These are phyloP conservation scores for Metopia argyrocephala DNA, from an alignment of 2,888 invertebrate genomes.

Conservation along the genomic window DNA sequence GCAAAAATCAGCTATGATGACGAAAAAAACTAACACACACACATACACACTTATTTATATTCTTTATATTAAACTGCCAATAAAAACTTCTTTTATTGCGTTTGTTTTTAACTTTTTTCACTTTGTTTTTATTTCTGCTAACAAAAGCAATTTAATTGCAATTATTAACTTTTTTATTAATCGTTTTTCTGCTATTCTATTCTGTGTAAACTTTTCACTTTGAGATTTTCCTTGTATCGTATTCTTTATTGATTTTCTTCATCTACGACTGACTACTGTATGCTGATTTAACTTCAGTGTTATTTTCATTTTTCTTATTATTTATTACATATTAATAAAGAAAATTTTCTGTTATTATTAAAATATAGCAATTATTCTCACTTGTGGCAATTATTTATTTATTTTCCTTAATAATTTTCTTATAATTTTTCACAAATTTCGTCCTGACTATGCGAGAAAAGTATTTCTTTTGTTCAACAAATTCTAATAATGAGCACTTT, in stretches of 20 bases:
- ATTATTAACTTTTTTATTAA: conserved; percentile 39
- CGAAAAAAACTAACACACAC: background rate
- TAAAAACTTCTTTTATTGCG: conserved; percentile 10
- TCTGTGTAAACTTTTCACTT: conserved; percentile 30
- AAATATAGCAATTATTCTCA: conserved; percentile 18
- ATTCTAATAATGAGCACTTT: conserved; percentile 35
- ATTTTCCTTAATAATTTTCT: conserved; percentile 1
- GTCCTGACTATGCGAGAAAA: conserved; percentile 13
- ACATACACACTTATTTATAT: background rate
- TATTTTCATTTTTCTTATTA: background rate
- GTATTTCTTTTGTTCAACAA: conserved; percentile 49
- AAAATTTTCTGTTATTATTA: background rate
- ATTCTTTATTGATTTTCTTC: conserved; percentile 61
- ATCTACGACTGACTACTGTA: conserved; percentile 25
- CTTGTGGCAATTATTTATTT: conserved; percentile 26
- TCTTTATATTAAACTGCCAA: background rate
- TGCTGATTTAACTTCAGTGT: conserved; percentile 14
- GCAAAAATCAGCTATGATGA: background rate
- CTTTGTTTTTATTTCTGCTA: background rate
- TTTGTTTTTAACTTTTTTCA: background rate
- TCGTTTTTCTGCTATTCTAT: background rate
- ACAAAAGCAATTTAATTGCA: background rate
- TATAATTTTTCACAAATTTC: conserved; percentile 27
- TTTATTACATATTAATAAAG: background rate
- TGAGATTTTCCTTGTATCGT: conserved; percentile 35